Evolutionary conservation across 2,797 vertebrate genomes (phyloP), one percentile per base, ranked within the genome.

Genomic region (Bovichtus variegatus): DNA sequence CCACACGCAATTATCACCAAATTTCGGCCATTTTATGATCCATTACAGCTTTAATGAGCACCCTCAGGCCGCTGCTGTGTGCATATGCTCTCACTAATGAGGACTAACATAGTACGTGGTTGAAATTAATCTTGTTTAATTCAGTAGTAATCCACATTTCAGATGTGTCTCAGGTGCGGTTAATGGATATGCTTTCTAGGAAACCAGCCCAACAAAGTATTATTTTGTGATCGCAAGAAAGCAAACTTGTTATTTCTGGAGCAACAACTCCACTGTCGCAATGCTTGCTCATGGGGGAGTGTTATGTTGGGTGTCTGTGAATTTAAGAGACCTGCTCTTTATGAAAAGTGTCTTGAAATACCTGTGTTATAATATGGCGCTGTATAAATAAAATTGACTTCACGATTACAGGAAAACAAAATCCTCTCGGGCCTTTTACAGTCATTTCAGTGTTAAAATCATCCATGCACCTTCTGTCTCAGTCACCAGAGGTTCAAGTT

Each of bases 31-130:
- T 71, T 70, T 62, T 66, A 34, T 46, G 29, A 53, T 60, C 36
- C 65, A 71, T 55, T 54, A 8, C 9, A 64, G 68, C 19, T 46
- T 53, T 66, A 74, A 74, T 74, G 73, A 77, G 47, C 69, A 31
- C 64, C 69, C 59, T 69, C 47, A 10, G 69, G 69, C 54, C 65
- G 25, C 4, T 15, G 25, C 47, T 69, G 51, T n/a, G 18, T 65
- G 54, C 68, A 40, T 25, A 11, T 36, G 36, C 38, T 43, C 19
- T 31, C 19, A 54, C 31, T 69, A 68, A 79, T 75, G 62, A 59
- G 64, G 21, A 23, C 2, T 36, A 23, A 36, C n/a, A 15, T 34
- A 23, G 12, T 29, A 36, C 1, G 12, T 58, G 71, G 15, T 66
- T 67, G 2, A 66, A 58, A 58, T 58, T 19, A 51, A 53, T 61